Evolutionary conservation across 2,113 vertebrate genomes (phyloP).

Genomic region (Pteropus alecto): DNA sequence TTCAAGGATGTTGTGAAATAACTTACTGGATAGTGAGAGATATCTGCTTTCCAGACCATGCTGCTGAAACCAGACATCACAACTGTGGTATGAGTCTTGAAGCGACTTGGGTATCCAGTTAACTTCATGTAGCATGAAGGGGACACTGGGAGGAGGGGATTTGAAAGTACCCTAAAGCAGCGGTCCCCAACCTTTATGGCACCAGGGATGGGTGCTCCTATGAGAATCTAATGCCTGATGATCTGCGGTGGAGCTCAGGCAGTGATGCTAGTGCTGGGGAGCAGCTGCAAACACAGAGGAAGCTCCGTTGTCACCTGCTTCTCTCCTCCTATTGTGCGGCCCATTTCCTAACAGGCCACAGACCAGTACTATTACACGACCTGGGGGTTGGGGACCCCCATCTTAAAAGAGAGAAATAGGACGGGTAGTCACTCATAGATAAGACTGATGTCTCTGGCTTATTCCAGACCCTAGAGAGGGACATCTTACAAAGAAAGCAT

Average conservation of each 20-base stretch:
- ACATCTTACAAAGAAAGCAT: neutral
- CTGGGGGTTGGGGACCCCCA: too few relatives aligned
- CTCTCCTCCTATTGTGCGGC: too few relatives aligned
- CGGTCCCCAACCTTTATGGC: too few relatives aligned
- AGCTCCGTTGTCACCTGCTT: too few relatives aligned
- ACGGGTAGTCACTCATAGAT: neutral
- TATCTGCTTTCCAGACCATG: neutral
- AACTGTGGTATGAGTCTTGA: neutral
- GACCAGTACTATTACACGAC: too few relatives aligned
- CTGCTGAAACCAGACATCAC: neutral
- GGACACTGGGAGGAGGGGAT: neutral
- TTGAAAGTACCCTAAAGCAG: neutral
- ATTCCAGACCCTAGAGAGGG: neutral
- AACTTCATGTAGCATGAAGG: neutral
- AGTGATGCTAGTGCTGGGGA: too few relatives aligned
- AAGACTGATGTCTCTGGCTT: neutral
- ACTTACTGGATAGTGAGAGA: neutral
- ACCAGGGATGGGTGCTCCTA: too few relatives aligned
- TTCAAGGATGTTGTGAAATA: neutral
- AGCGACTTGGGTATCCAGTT: neutral
- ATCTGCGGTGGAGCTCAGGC: too few relatives aligned
- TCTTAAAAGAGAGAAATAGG: neutral
- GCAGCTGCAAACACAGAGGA: too few relatives aligned
- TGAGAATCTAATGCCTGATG: too few relatives aligned
- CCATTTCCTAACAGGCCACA: too few relatives aligned